Conservation (phyloP, 2,888 invertebrate genomes). For the Terebella lapidaria region DNA sequence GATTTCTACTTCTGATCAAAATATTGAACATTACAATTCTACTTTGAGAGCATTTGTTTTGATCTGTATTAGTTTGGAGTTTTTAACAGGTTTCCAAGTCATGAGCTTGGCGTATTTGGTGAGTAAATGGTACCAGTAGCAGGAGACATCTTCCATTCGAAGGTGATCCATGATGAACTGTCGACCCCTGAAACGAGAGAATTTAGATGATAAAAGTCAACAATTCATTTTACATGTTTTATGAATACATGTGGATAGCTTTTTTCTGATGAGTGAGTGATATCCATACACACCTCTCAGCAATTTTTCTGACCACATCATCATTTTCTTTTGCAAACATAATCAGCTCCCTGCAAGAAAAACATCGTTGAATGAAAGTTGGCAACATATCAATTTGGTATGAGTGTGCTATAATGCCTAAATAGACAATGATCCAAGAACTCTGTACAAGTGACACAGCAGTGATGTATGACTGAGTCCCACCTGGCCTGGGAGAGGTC, state of each 20-base stretch:
- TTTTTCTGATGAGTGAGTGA: too few relatives aligned
- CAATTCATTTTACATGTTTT: neutral
- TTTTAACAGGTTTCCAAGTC: constrained; percentile 49
- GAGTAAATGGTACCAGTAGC: constrained; percentile 81
- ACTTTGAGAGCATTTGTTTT: too few relatives aligned
- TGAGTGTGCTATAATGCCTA: too few relatives aligned
- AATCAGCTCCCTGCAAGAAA: constrained; percentile 60
- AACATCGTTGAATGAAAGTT: too few relatives aligned
- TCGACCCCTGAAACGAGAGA: constrained; percentile 61
- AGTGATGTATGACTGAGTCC: neutral
- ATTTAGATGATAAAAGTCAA: neutral
- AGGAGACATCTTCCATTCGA: constrained; percentile 73
- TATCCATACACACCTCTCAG: constrained; percentile 45
- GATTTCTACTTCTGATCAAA: too few relatives aligned
- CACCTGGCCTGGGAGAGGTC: constrained; percentile 67
- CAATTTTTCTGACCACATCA: constrained; percentile 70
- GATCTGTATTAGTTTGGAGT: too few relatives aligned
- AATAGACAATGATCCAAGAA: too few relatives aligned
- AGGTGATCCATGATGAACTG: constrained; percentile 79
- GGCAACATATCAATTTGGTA: too few relatives aligned
- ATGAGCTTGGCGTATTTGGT: constrained; percentile 70
- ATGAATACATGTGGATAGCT: neutral
- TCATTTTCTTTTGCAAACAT: constrained; percentile 74
- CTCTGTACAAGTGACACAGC: neutral
- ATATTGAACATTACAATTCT: too few relatives aligned